Base-by-base conservation (phyloP, 2,797 vertebrate species). In the Botia almorhae region DNA sequence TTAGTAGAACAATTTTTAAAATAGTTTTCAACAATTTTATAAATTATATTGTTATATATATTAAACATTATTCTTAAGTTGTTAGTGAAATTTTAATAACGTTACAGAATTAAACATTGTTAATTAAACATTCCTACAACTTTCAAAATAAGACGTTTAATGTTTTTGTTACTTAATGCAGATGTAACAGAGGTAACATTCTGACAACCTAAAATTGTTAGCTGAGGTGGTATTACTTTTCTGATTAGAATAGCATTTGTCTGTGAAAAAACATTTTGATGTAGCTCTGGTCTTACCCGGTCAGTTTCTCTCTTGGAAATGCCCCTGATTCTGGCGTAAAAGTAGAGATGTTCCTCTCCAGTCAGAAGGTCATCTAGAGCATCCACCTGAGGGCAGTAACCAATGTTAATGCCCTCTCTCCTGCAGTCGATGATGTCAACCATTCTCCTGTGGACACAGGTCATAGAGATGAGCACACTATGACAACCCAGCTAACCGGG, bases 361-460 rank as follows among this genome's bases (percentile, higher is more conserved):
- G 96, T 96, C 85, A 98, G 92, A 84, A 99, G 90, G 79, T 93
- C 92, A 87, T 99, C 97, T 85, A 99, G 89, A 17, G 97, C 97
- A 80, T 99, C 98, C 88, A 96, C 96, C 83, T 99, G 97, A 51
- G 97, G 97, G 86, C 97, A 99, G 91, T 98, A 98, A 75, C 98
- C 97, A 11, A 98, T 96, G 68, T 96, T 94, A 2, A 97, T 95
- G 89, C 96, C 97, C 88, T 95, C 89, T 78, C 90, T 91, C 70
- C 95, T 94, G 68, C 93, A 94, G 63, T 94, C 92, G 83, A 93
- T 94, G 84, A 96, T 94, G 68, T 97, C 94, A 53, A 95, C 95
- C 92, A 97, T 84, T 4, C 81, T 87, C 87, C 93, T 94, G 83
- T 48, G 65, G 73, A 71, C 69, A 84, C 46, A 55, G 61, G 13